Percentiles rank a stretch among this genome's conserved stretches.
These are phyloP conservation scores for Merops nubicus DNA, from an alignment of 2,113 vertebrate species.

Conservation along the genomic window DNA sequence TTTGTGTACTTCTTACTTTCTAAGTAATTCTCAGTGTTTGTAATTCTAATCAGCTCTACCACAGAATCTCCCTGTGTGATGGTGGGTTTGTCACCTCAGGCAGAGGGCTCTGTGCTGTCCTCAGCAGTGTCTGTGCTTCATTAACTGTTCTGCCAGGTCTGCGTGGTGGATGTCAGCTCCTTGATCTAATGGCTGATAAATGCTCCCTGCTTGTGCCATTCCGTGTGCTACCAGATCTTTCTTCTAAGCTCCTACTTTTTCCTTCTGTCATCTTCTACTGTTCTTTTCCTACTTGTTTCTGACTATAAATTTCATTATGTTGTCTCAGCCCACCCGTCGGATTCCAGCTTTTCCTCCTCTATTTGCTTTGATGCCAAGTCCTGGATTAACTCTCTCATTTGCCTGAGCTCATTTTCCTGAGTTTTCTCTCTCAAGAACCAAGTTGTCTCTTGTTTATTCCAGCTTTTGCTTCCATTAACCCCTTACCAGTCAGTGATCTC, in stretches of 20 bases:
- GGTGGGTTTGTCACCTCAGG: not conserved
- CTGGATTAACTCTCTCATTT: not conserved
- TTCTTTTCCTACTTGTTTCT: not conserved
- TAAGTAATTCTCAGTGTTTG: not conserved
- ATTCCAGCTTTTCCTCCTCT: not conserved
- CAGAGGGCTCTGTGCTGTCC: not conserved
- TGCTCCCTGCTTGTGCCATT: not conserved
- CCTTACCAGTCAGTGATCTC: not conserved
- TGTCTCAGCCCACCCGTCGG: not conserved
- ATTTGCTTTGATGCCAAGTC: not conserved
- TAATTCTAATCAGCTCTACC: not conserved
- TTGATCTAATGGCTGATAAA: not conserved
- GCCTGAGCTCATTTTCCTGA: not conserved
- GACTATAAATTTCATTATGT: not conserved
- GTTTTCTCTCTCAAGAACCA: not conserved
- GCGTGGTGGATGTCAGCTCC: not conserved
- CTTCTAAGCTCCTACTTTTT: not conserved
- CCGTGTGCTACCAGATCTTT: not conserved
- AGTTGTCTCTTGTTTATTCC: not conserved
- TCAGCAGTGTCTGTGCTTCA: not conserved
- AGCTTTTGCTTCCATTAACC: not conserved
- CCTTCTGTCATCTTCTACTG: not conserved
- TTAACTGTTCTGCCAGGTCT: not conserved
- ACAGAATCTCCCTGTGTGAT: accelerated
- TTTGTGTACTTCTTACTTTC: not conserved